Evolutionary conservation across 2,888 invertebrate species (phyloP).

Genomic region (Volucella inanis): DNA sequence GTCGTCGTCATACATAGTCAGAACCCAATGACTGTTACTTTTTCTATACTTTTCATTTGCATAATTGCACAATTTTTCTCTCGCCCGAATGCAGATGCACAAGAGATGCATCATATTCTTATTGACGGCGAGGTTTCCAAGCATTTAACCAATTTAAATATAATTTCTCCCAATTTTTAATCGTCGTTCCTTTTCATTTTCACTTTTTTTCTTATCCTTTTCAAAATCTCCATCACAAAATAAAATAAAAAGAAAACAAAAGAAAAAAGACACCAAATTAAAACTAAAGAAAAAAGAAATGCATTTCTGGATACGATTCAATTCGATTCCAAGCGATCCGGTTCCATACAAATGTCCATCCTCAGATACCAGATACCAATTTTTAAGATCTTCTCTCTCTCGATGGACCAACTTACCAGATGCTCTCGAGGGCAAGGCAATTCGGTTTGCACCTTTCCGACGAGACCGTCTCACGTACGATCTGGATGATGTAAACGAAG

Average conservation of each 20-base stretch:
- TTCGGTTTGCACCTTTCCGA: slow-evolving; percentile 95
- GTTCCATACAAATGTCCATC: slow-evolving; percentile 46
- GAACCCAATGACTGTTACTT: too few species aligned
- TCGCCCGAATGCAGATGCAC: slow-evolving; percentile 3
- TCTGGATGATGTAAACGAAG: slow-evolving; percentile 96
- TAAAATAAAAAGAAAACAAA: slow-evolving; percentile 14
- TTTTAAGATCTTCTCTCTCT: slow-evolving; percentile 14
- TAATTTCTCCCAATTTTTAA: neutral
- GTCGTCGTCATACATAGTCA: too few species aligned
- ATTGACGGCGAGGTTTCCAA: slow-evolving; percentile 1
- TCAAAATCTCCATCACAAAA: slow-evolving; percentile 8
- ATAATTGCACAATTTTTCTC: slow-evolving; percentile 26
- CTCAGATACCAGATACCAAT: slow-evolving; percentile 21
- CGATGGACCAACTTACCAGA: slow-evolving; percentile 78
- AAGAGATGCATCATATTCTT: slow-evolving; percentile 7
- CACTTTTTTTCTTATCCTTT: neutral
- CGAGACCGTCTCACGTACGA: slow-evolving; percentile 95
- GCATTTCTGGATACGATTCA: slow-evolving; percentile 16
- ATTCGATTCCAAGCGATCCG: slow-evolving; percentile 10
- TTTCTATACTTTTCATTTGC: slow-evolving; percentile 3
- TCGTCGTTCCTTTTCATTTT: neutral
- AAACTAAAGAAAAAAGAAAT: slow-evolving; percentile 5
- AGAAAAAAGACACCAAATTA: slow-evolving; percentile 1
- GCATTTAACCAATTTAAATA: slow-evolving; percentile 5
- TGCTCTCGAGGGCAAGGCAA: slow-evolving; percentile 83